These are phyloP conservation scores for Willowsia nigromaculata DNA, from an alignment of 2,888 invertebrate genomes.

Conservation along the genomic window DNA sequence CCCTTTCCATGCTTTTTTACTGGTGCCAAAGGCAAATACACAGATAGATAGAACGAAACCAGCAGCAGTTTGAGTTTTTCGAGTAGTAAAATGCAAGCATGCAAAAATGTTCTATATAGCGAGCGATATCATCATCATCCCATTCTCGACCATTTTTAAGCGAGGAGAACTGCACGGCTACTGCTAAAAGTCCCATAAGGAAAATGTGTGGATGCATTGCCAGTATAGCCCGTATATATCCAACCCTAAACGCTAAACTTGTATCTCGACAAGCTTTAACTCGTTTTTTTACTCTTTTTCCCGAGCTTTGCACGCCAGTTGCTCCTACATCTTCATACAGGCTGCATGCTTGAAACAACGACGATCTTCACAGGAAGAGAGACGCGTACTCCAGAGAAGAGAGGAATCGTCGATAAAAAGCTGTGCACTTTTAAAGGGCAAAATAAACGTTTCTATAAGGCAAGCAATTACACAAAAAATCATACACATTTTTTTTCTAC, in stretches of 20 bases:
- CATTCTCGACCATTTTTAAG: constrained; percentile 38
- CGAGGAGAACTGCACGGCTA: neutral
- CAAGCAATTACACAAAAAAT: too few species aligned
- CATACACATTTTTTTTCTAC: too few species aligned
- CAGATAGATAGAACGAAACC: too few species aligned
- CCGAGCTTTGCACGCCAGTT: constrained; percentile 59
- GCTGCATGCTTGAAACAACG: constrained; percentile 41
- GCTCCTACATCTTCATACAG: constrained; percentile 62
- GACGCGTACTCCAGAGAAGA: too few species aligned
- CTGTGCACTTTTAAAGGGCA: too few species aligned
- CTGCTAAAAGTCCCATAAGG: constrained; percentile 3
- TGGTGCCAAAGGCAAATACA: too few species aligned
- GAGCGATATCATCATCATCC: constrained; percentile 37
- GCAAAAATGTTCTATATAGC: constrained; percentile 19
- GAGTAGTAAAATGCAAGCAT: neutral
- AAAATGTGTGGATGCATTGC: neutral
- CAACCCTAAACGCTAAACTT: too few species aligned
- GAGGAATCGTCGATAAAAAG: too few species aligned
- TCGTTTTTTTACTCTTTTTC: too few species aligned
- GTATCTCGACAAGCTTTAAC: too few species aligned
- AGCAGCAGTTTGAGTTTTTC: neutral
- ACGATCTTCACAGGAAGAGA: neutral
- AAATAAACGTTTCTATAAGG: too few species aligned
- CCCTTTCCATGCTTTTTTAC: constrained; percentile 3
- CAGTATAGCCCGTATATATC: neutral